Base-by-base conservation (phyloP, 2,113 vertebrate species). In the Anas platyrhynchos region DNA sequence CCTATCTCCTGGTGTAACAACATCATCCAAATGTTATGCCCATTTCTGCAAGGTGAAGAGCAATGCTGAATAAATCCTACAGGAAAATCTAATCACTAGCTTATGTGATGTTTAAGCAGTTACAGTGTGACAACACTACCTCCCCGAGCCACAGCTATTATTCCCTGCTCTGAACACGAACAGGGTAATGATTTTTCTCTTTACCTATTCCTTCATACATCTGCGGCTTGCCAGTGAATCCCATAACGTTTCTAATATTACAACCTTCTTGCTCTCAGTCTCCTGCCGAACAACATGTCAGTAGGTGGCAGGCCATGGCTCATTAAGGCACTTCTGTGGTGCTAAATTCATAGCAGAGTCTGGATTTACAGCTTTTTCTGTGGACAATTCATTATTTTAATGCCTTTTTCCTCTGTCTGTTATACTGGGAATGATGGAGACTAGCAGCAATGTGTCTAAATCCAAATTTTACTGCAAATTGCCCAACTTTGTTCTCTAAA, bases 381-480 rank as follows among this genome's bases (percentile, higher is more conserved):
- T 71, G 79, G 89, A 93, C 89, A 62, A 91, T 97, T 94, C 94
- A 83, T 94, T 96, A 96, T 95, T 96, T 88, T 94, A 96, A 97
- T 95, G 75, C 25, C 32, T 95, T 97, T 96, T 94, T 83, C 85
- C 85, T 80, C 67, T 4, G 9, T 83, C 89, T 91, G 84, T 95
- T 96, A 85, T 95, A 88, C 74, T 67, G 72, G 71, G 87, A 94
- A 71, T 88, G 82, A 94, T 77, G 89, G 67, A 94, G 78, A 83
- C 78, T 65, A 89, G 75, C 36, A 95, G 71, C 83, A 93, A 91
- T 80, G 75, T 94, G 87, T 93, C 93, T 95, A 96, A 96, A 95
- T 85, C 75, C 87, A 85, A 92, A 93, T 95, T 96, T 95, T 95
- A 96, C 84, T 97, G 96, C 93, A 96, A 96, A 96, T 95, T 92